Evolutionary conservation across 2,888 invertebrate genomes (phyloP).

Genomic region (Hofmannophila pseudospretella): DNA sequence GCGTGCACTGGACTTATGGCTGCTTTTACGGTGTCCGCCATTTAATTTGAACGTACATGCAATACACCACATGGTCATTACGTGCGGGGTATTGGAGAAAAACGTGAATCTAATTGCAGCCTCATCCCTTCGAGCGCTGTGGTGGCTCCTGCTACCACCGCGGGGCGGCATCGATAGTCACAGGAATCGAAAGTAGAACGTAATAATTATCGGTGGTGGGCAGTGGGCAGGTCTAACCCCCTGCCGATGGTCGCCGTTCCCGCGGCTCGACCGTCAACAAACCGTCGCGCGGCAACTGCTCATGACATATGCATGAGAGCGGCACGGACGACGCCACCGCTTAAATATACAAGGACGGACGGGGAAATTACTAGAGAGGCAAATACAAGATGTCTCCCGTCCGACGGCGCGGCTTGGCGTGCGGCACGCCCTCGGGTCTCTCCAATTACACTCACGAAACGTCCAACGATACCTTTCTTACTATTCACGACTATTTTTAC

Average conservation of each 20-base stretch:
- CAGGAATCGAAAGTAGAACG: slow-evolving; percentile 67
- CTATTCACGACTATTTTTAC: slow-evolving; percentile 56
- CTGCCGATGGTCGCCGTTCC: slow-evolving; percentile 60
- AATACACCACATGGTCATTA: slow-evolving; percentile 48
- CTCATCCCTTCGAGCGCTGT: slow-evolving; percentile 57
- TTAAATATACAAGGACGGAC: slow-evolving; percentile 72
- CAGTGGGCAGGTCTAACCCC: slow-evolving; percentile 26
- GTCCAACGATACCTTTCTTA: slow-evolving; percentile 49
- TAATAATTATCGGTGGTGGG: slow-evolving; percentile 65
- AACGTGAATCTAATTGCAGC: slow-evolving; percentile 62
- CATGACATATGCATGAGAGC: slow-evolving; percentile 77
- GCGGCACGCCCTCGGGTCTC: slow-evolving; percentile 48
- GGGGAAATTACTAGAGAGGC: slow-evolving; percentile 68
- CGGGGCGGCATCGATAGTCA: slow-evolving; percentile 53
- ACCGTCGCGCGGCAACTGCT: slow-evolving; percentile 74
- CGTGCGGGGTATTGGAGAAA: slow-evolving; percentile 45
- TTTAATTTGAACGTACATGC: slow-evolving; percentile 68
- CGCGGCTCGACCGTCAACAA: slow-evolving; percentile 72
- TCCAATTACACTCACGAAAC: slow-evolving; percentile 67
- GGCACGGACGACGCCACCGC: slow-evolving; percentile 55
- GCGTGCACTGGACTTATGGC: slow-evolving; percentile 48
- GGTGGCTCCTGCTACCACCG: slow-evolving; percentile 19
- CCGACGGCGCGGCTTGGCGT: slow-evolving; percentile 44
- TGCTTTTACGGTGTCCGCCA: slow-evolving; percentile 60
- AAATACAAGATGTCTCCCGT: slow-evolving; percentile 65